A percentile compares a stretch with the other conserved stretches of the same genome.
These are phyloP conservation scores for Zoanthus gigantus DNA, from an alignment of 92 coral and sea anemone genomes.

Conservation along the genomic window DNA sequence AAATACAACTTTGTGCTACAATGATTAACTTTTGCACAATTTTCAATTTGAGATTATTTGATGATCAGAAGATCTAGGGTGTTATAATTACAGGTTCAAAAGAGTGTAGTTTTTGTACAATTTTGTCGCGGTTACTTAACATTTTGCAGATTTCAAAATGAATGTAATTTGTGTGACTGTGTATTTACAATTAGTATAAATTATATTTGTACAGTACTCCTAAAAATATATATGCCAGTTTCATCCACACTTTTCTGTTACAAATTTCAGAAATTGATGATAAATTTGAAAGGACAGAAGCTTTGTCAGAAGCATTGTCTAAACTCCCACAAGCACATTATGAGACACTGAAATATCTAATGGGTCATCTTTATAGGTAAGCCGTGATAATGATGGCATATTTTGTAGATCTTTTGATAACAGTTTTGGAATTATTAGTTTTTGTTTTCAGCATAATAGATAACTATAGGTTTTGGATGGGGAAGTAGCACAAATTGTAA, in stretches of 20 bases:
- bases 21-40: too few relatives aligned
- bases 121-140: too few relatives aligned
- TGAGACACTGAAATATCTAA: conserved; percentile 87
- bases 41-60: too few relatives aligned
- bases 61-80: too few relatives aligned
- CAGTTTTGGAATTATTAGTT: too few relatives aligned
- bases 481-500: too few relatives aligned
- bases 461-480: too few relatives aligned
- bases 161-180: neutral
- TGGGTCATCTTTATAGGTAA: conserved; percentile 92
- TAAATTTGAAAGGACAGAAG: conserved; percentile 73
- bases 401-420: neutral
- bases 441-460: too few relatives aligned
- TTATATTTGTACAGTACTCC: neutral
- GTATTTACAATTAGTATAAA: neutral
- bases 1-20: too few relatives aligned
- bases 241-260: neutral
- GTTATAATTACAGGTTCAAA: neutral
- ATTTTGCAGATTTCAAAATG: neutral
- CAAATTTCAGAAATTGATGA: conserved; percentile 66
- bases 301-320: conserved; percentile 73
- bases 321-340: conserved; percentile 92
- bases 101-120: neutral
- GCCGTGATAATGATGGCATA: neutral
- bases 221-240: neutral